Conservation (phyloP, 1,140 invertebrate species). For the Maconellicoccus hirsutus region DNA sequence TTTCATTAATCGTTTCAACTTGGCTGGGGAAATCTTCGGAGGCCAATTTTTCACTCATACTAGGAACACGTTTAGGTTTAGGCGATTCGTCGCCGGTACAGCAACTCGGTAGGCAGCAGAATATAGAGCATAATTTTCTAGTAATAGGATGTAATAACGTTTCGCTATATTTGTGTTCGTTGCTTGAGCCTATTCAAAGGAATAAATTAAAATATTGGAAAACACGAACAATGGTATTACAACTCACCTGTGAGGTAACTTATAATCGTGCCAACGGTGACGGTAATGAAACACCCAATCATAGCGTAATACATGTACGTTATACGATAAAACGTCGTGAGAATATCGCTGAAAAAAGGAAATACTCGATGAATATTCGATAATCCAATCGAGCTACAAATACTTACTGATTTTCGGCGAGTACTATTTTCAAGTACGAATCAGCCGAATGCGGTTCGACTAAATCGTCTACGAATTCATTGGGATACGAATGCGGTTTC, state of each 20-base stretch:
- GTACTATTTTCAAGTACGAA: slow-evolving; percentile 6
- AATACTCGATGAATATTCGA: background rate
- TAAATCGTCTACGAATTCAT: background rate
- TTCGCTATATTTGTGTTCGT: slow-evolving; percentile 8
- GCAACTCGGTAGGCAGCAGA: background rate
- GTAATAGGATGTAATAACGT: background rate
- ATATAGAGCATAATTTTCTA: background rate
- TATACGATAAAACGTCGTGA: slow-evolving; percentile 49
- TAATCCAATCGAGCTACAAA: too few species aligned
- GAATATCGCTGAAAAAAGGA: slow-evolving; percentile 39
- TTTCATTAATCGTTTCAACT: background rate
- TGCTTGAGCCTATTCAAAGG: background rate
- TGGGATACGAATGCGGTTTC: background rate
- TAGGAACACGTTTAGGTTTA: background rate
- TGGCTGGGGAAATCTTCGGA: background rate
- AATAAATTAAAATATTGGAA: slow-evolving; percentile 11
- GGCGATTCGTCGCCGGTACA: background rate
- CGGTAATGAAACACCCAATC: slow-evolving; percentile 51
- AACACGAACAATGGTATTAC: too few species aligned
- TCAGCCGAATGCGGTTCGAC: background rate
- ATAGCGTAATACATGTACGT: slow-evolving; percentile 67
- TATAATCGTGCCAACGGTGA: slow-evolving; percentile 49
- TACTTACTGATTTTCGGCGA: background rate
- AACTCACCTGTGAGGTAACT: slow-evolving; percentile 45
- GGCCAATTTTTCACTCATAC: background rate